A percentile compares a stretch with the other conserved stretches of the same genome.
phyloP scores from a whole-genome alignment of 2,797 vertebrate genomes.

The Hipposideros larvatus region DNA sequence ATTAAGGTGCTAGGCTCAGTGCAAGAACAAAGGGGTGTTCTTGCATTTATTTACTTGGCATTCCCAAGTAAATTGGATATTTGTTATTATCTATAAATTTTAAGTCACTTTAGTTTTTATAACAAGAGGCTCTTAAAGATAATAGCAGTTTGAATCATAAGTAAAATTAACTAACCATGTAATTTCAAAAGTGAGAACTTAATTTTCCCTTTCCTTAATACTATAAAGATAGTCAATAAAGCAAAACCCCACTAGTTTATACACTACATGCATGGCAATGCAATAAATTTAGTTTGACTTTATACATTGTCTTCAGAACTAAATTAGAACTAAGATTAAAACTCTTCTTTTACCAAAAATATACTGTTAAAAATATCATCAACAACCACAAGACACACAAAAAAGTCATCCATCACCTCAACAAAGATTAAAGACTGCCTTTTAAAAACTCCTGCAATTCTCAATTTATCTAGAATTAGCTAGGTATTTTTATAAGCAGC shows the following conservation, averaged over 20 bases:
- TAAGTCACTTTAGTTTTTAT: background rate
- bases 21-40: background rate
- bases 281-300: conserved; percentile 18
- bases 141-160: conserved; percentile 30
- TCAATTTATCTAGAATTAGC: background rate
- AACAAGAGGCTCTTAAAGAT: conserved; percentile 30
- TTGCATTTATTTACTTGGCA: conserved; percentile 21
- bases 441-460: conserved; percentile 17
- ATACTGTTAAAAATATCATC: background rate
- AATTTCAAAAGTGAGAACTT: conserved; percentile 61
- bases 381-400: background rate
- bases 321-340: conserved; percentile 37
- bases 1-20: background rate
- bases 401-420: background rate
- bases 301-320: conserved; percentile 5
- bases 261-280: background rate
- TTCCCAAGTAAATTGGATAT: conserved; percentile 10
- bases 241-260: conserved; percentile 6
- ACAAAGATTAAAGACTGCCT: conserved; percentile 50
- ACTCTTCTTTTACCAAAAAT: conserved; percentile 25
- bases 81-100: background rate
- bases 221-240: conserved; percentile 29
- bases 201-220: background rate
- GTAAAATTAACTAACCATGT: conserved; percentile 16
- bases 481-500: conserved; percentile 55